Evolutionary conservation across 1,140 invertebrate species (phyloP).

Genomic region (Anadara kagoshimensis): DNA sequence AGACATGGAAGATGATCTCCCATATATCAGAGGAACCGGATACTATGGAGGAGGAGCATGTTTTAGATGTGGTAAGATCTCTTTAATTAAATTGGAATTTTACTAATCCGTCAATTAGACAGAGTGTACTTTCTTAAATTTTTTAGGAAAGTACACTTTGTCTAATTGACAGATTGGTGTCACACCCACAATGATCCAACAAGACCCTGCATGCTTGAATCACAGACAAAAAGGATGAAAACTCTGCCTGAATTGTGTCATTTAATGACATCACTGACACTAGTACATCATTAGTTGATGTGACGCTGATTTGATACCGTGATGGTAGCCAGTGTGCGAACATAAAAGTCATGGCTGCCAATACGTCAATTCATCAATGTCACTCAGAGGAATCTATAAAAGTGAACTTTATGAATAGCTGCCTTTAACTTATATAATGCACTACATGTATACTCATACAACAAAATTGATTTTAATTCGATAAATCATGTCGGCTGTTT

Average conservation of each 20-base stretch:
- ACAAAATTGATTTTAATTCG: too few species aligned
- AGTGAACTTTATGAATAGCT: neutral
- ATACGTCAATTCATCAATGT: neutral
- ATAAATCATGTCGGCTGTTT: too few species aligned
- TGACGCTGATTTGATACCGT: too few species aligned
- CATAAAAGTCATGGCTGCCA: too few species aligned
- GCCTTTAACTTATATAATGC: too few species aligned
- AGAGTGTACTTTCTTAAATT: neutral
- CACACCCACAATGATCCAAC: neutral
- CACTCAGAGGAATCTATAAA: neutral
- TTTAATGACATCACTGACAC: too few species aligned
- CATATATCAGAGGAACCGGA: constrained; percentile 32
- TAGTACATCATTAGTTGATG: too few species aligned
- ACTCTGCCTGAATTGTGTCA: too few species aligned
- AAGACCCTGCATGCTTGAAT: neutral
- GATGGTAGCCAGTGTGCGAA: too few species aligned
- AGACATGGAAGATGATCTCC: constrained; percentile 25
- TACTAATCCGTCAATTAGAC: neutral
- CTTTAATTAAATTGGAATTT: neutral
- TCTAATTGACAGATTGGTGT: neutral
- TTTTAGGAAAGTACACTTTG: neutral
- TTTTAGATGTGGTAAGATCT: constrained; percentile 56
- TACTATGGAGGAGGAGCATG: constrained; percentile 60
- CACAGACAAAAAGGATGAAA: too few species aligned
- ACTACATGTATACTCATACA: too few species aligned